These are phyloP conservation scores for Spilarctia lutea DNA, from an alignment of 2,888 invertebrate genomes.

Conservation along the genomic window DNA sequence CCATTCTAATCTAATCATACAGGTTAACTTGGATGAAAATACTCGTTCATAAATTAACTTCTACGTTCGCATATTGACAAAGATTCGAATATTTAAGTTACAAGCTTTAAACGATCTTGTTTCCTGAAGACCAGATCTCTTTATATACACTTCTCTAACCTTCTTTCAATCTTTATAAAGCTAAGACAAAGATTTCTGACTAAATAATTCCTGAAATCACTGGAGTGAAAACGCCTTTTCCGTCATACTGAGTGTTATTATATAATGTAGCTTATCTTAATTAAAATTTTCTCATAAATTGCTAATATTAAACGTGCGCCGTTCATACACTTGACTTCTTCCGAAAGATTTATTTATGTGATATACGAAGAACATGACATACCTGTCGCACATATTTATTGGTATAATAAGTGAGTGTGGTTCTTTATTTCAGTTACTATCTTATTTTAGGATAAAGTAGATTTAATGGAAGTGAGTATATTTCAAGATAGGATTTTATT, in stretches of 20 bases:
- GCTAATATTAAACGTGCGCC: conserved; percentile 15
- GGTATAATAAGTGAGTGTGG: conserved; percentile 31
- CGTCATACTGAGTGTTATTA: conserved; percentile 6
- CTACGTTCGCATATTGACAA: neutral
- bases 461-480: neutral
- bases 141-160: neutral
- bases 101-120: neutral
- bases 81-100: neutral
- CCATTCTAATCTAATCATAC: neutral
- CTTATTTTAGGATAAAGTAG: neutral
- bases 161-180: neutral
- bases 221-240: conserved; percentile 3
- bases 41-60: neutral
- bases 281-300: conserved; percentile 40
- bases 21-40: neutral
- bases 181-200: neutral
- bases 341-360: conserved; percentile 19
- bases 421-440: neutral
- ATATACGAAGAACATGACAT: conserved; percentile 30
- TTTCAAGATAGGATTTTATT: neutral
- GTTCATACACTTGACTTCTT: conserved; percentile 4
- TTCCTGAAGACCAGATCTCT: neutral
- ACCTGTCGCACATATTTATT: conserved; percentile 21
- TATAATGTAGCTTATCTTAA: conserved; percentile 31
- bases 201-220: neutral